Base-by-base conservation (phyloP, 64 coral and sea anemone species). In the Stylophora pistillata region DNA sequence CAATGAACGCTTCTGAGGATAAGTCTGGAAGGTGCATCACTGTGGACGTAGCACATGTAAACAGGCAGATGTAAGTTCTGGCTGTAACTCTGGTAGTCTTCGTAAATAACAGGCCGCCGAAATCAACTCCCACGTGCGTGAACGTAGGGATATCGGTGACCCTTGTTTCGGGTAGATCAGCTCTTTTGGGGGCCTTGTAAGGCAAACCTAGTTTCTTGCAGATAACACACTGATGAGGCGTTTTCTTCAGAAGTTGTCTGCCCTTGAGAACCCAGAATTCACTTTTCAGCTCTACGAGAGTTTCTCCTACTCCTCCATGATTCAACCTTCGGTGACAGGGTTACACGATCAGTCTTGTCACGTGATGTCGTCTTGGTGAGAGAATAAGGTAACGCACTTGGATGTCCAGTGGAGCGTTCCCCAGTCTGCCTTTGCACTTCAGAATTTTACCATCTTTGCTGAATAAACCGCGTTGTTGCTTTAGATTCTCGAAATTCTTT, bases 41-140 rank as follows among this genome's bases (percentile, higher is more conserved):
- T 90, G 82, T 89, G 30, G 87, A 90, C 23, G 87, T 64, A 18
- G 37, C 68, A 69, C 87, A 90, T 4, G 90, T 96, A 89, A 90
- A 93, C 56, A 96, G 53, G 65, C 76, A 78, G 61, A 96, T 89
- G 66, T 93, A 93, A 14, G 94, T 26, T 69, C 89, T 93, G 55
- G 57, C 90, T 12, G 53, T 91, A 25, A 58, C 79, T 71, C 16
- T 65, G 66, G 77, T 82, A 70, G 53, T 73, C 57, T 92, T 89
- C 15, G 73, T 81, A 93, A 74, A 96, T 55, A 55, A 47, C 7
- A 30, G 82, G 80, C 90, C 90, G 4, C 81, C 87, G 79, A 89
- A 96, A 54, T 96, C 73, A 15, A 89, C 30, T 85, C 86, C 90
- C 23, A 92, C 80, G 64, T 96, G 78, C 9, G 85, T 87, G 52